Evolutionary conservation across 2,113 vertebrate genomes (phyloP), one percentile per base, ranked within the genome.

Genomic region (Phoxinus phoxinus): DNA sequence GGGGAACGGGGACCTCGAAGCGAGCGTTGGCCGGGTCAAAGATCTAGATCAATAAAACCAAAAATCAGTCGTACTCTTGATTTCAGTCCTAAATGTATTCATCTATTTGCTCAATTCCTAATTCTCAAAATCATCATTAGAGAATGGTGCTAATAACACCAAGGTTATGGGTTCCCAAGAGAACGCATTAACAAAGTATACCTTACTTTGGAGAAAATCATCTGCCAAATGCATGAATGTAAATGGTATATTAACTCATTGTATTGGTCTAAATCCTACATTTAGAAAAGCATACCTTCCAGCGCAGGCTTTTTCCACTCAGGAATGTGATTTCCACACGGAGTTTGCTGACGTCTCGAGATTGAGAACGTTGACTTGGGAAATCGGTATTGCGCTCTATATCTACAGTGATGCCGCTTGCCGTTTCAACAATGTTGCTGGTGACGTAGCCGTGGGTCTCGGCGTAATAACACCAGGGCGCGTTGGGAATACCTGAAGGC

Each of bases 1-100:
- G 87, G 10, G 93, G 93, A n/a, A 99, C 91, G 0, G 97, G 98
- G 17, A 99, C 98, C 89, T 99, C 96, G 21, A 95, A 99, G 2
- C 97, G 95, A 3, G 93, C 80, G 0, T 65, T 92, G 27, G 78
- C 21, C 0, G 94, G 92, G 81, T 99, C 97, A 88, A 89, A 97
- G 82, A 99, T 97, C 97, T 99, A 79, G 0, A 15, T 15, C 77
- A 82, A 23, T 1, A 3, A 0, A 6, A 27, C 63, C 9, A 58
- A 11, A 11, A 30, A 86, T 37, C 27, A 32, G 19, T 7, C 1
- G 2, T 56, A 13, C n/a, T n/a, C n/a, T n/a, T n/a, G n/a, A n/a
- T n/a, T n/a, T n/a, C n/a, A 65, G 13, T 1, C 2, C 15, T 65
- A 15, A 27, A 63, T 63, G 27, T 65, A 6, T 15, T 30, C 2